These are phyloP conservation scores for Entomobrya multifasciata DNA, from an alignment of 2,888 invertebrate species.

Conservation along the genomic window DNA sequence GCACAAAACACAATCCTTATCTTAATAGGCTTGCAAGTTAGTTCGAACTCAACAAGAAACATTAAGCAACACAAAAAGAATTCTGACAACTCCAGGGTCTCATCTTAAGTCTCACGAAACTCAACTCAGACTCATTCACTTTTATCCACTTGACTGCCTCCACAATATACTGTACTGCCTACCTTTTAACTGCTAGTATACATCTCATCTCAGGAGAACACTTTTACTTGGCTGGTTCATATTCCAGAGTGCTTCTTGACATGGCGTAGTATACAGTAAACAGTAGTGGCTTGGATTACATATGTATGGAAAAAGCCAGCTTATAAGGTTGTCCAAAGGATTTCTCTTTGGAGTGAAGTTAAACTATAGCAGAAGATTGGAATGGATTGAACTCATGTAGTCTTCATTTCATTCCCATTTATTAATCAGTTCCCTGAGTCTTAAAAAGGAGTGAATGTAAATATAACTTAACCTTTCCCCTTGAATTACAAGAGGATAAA, in stretches of 20 bases:
- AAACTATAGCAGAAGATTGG: background rate
- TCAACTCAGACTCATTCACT: no score
- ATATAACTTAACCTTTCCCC: no score
- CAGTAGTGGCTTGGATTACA: background rate
- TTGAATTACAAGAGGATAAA: no score
- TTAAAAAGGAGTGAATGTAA: background rate
- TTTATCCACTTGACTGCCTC: constrained; percentile 25
- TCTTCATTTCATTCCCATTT: no score
- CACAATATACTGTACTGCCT: background rate
- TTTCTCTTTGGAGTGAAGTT: background rate
- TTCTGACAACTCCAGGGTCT: no score
- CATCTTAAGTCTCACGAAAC: no score
- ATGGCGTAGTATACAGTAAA: background rate
- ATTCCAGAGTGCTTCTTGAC: constrained; percentile 9
- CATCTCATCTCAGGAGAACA: background rate
- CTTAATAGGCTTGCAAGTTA: background rate
- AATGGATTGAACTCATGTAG: no score
- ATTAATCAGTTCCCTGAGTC: background rate
- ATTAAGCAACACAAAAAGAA: background rate
- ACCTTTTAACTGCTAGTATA: background rate
- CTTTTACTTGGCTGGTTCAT: background rate
- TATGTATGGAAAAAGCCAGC: no score
- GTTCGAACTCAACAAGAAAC: background rate
- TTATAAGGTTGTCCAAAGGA: background rate
- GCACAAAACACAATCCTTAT: no score